Conservation (phyloP, 2,113 vertebrate genomes). For the Cyanistes caeruleus region DNA sequence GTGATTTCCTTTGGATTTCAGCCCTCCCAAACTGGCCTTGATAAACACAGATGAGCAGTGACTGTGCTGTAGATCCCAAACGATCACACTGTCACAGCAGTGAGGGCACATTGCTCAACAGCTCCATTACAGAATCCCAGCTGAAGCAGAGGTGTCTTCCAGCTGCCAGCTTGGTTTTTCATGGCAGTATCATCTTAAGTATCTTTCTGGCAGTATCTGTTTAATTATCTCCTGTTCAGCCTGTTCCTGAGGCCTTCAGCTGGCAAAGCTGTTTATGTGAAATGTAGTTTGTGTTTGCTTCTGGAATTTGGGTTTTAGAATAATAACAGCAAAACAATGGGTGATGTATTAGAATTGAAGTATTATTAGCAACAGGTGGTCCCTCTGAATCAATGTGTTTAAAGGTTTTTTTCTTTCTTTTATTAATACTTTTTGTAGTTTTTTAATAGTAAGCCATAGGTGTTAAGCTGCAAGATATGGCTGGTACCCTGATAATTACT, state of each 20-base stretch:
- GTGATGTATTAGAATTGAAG: not conserved
- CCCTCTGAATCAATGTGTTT: not conserved
- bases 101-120: accelerated
- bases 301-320: not conserved
- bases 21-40: not conserved
- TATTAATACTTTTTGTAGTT: not conserved
- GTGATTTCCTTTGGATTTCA: not conserved
- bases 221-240: not conserved
- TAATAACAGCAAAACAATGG: not conserved
- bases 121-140: not conserved
- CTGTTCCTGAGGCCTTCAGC: not conserved
- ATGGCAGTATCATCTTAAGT: not conserved
- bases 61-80: accelerated
- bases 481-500: not conserved
- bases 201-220: not conserved
- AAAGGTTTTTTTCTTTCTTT: not conserved
- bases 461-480: not conserved
- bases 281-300: not conserved
- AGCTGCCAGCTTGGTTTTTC: not conserved
- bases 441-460: not conserved
- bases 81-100: accelerated
- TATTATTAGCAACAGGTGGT: not conserved
- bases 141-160: not conserved
- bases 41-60: not conserved
- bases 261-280: not conserved